A percentile compares a stretch with the other conserved stretches of the same genome.
These are phyloP conservation scores for Miichthys miiuy DNA, from an alignment of 2,797 vertebrate species.

Conservation along the genomic window DNA sequence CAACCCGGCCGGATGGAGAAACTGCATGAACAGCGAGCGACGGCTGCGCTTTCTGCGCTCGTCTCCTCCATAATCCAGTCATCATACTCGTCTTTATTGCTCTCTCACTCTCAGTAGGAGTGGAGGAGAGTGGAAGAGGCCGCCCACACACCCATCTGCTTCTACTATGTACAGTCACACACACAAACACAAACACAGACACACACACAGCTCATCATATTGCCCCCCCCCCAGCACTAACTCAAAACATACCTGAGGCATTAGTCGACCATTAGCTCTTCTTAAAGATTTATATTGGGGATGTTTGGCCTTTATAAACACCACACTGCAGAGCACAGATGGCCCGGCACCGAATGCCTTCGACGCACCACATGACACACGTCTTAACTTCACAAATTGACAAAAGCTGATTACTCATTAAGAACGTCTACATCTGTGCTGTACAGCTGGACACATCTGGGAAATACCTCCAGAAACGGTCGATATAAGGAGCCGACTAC, in stretches of 20 bases:
- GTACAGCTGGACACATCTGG: not conserved
- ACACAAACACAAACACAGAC: not conserved
- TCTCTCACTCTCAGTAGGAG: constrained; percentile 36
- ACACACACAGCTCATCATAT: not conserved
- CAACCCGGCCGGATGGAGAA: not conserved
- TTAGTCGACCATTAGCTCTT: constrained; percentile 37
- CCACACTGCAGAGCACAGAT: not conserved
- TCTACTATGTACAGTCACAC: constrained; percentile 10
- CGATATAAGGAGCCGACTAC: not conserved
- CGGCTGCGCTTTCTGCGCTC: constrained; percentile 2
- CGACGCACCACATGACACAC: constrained; percentile 25
- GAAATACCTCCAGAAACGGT: not conserved
- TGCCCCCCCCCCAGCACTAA: constrained; percentile 9
- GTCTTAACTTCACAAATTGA: constrained; percentile 9
- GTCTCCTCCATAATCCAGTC: not conserved
- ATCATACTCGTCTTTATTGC: constrained; percentile 20
- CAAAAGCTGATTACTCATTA: not conserved
- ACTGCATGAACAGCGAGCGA: not conserved
- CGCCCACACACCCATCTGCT: constrained; percentile 69
- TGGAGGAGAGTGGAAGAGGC: constrained; percentile 31
- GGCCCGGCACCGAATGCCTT: not conserved
- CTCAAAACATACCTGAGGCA: constrained; percentile 56
- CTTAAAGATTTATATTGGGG: constrained; percentile 22
- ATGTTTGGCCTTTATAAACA: constrained; percentile 27
- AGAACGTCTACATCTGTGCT: not conserved